Evolutionary conservation across 2,797 vertebrate species (phyloP), one percentile per base, ranked within the genome.

Genomic region (Falco novaeseelandiae): DNA sequence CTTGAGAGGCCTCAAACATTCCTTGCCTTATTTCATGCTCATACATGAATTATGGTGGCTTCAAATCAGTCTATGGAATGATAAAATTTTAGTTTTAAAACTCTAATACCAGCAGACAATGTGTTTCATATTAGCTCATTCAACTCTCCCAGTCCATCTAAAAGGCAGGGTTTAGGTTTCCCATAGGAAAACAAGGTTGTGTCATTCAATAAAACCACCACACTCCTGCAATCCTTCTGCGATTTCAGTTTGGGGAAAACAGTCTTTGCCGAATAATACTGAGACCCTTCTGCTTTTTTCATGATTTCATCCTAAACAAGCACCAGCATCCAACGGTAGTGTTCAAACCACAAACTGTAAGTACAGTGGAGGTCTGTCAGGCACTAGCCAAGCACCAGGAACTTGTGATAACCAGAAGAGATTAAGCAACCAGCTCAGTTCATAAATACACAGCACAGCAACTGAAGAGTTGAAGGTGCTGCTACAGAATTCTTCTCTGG

Each of bases 1-100:
- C 96, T 96, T 97, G 97, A 98, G 97, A 97, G 89, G 91, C 89
- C 87, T 96, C 96, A 95, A 96, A 96, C 90, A 91, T 94, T 91
- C 82, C 92, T 86, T 5, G 38, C 89, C 79, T 83, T 89, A 95
- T 96, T 97, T 96, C 91, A 94, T 76, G 91, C 85, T 87, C 34
- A 0, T 70, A 87, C 77, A 61, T 92, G 88, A 86, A 90, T 96
- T 81, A 90, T 51, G 57, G 71, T 42, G 54, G 54, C 66, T 93
- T 90, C 82, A 82, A 96, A 95, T 95, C 94, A 84, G 85, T 67
- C 87, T 83, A 34, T 3, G 70, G 93, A 97, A 97, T 90, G 90
- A 97, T 94, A 97, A 94, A 97, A 97, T 94, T 97, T 97, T 95
- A 96, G 84, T 92, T 95, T 51, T 90, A 97, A 97, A 97, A 95